Conservation (phyloP, 2,113 vertebrate genomes). For the Podarcis cretensis region DNA sequence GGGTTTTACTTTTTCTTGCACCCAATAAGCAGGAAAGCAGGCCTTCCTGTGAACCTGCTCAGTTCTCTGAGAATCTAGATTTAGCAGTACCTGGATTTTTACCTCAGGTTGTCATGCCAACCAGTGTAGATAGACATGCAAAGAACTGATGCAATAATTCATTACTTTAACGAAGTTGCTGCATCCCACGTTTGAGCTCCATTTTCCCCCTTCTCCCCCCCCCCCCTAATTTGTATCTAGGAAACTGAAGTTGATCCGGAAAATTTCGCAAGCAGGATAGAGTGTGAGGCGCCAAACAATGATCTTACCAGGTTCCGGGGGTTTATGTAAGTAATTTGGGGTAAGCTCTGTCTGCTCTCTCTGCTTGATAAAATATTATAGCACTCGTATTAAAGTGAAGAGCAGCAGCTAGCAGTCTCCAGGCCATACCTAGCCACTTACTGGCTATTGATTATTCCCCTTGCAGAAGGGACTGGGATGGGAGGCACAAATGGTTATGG, state of each 20-base stretch:
- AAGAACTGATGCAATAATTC: background rate
- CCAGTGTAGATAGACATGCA: background rate
- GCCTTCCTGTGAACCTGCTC: background rate
- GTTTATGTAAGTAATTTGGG: constrained; percentile 86
- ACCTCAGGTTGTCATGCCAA: background rate
- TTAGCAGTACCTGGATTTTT: background rate
- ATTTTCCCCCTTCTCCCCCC: background rate
- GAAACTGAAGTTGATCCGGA: constrained; percentile 85
- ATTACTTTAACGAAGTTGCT: background rate
- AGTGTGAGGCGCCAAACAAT: constrained; percentile 93
- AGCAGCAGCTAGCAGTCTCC: background rate
- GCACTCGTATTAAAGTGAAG: background rate
- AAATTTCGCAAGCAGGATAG: constrained; percentile 85
- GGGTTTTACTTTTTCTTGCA: background rate
- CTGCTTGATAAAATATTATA: background rate
- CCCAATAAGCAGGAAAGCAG: background rate
- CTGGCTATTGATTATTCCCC: no score
- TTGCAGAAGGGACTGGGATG: background rate
- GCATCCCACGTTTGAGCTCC: constrained; percentile 25
- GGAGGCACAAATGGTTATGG: background rate
- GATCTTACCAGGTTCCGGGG: constrained; percentile 89
- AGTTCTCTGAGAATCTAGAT: background rate
- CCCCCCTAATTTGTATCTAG: constrained; percentile 61
- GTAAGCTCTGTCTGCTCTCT: background rate
- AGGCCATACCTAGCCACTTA: background rate